Percentiles rank a stretch among this genome's conserved stretches.
Evolutionary conservation across 2,113 vertebrate species (phyloP).

Genomic region (Arenaria interpres): DNA sequence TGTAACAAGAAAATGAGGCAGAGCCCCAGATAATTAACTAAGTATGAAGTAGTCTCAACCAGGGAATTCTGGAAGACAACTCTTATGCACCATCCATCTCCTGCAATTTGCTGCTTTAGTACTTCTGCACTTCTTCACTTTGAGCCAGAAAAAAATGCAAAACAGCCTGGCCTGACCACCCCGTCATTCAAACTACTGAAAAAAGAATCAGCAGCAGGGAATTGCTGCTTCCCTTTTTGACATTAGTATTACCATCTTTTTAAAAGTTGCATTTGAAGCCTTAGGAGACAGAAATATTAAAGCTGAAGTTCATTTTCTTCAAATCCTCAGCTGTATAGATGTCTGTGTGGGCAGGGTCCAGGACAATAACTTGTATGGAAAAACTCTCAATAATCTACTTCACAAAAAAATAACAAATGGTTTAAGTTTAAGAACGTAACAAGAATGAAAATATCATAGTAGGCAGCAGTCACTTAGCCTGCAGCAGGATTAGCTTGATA

Average conservation of each 20-base stretch:
- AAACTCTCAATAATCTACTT: background rate
- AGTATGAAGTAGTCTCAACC: background rate
- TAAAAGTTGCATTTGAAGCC: background rate
- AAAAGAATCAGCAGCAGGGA: background rate
- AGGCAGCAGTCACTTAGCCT: background rate
- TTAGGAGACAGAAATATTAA: background rate
- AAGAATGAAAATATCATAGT: background rate
- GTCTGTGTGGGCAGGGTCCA: background rate
- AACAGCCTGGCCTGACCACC: background rate
- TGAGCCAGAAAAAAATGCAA: background rate
- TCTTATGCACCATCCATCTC: background rate
- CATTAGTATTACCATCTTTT: background rate
- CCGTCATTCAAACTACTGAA: background rate
- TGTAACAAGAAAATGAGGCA: background rate
- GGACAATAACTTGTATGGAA: background rate
- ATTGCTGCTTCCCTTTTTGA: background rate
- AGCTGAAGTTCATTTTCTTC: background rate
- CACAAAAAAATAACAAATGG: background rate
- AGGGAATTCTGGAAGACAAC: background rate
- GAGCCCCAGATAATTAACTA: background rate
- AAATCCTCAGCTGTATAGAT: background rate
- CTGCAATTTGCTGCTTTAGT: background rate
- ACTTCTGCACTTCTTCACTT: background rate
- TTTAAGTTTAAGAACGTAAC: background rate
- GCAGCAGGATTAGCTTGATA: background rate